Conservation (phyloP, 2,797 vertebrate species). For the Mionectes olivaceus region DNA sequence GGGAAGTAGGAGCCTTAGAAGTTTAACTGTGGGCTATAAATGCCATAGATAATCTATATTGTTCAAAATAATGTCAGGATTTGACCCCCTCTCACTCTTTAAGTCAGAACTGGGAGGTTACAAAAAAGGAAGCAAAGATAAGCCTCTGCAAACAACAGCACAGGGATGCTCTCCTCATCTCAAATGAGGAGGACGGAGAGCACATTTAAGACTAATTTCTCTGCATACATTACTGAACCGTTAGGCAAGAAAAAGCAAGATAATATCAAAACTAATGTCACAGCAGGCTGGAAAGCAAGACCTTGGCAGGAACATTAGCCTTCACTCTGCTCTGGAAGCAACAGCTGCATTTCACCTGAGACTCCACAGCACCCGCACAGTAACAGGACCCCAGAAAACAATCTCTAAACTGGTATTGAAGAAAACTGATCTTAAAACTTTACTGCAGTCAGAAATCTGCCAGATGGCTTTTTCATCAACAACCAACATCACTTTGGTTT, state of each 20-base stretch:
- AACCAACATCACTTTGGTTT: accelerated
- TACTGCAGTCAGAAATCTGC: not conserved
- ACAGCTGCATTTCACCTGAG: not conserved
- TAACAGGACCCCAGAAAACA: not conserved
- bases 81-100: not conserved
- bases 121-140: not conserved
- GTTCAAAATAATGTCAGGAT: not conserved
- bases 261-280: not conserved
- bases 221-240: not conserved
- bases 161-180: not conserved
- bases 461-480: not conserved
- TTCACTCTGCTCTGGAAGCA: not conserved
- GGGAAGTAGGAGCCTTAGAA: not conserved
- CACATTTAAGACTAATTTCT: not conserved
- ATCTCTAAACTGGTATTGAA: not conserved
- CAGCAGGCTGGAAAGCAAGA: not conserved
- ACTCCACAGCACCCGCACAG: not conserved
- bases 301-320: not conserved
- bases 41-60: not conserved
- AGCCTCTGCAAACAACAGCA: not conserved
- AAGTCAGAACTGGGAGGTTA: not conserved
- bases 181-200: not conserved
- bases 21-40: not conserved
- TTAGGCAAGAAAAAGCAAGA: not conserved
- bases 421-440: not conserved